Evolutionary conservation across 2,113 vertebrate species (phyloP).

Genomic region (Puntigrus tetrazona): DNA sequence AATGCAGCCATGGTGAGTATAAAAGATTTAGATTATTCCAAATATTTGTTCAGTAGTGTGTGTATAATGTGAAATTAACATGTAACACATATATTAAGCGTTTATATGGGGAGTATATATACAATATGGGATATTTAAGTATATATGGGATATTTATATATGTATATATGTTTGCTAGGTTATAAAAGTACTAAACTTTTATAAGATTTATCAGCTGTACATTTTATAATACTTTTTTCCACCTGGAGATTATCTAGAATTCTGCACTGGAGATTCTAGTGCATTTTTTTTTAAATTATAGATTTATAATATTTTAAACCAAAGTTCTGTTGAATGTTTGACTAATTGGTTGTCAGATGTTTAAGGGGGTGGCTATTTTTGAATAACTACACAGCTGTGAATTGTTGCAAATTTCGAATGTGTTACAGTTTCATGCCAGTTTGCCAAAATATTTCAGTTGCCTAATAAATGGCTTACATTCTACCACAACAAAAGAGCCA

Average conservation of each 20-base stretch:
- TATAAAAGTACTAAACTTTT: not conserved
- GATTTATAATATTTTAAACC: not conserved
- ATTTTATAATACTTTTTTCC: not conserved
- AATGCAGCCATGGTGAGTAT: not conserved
- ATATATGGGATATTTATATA: not conserved
- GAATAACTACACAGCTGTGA: not conserved
- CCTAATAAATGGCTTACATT: not conserved
- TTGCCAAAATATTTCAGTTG: constrained; percentile 3
- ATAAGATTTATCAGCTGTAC: not conserved
- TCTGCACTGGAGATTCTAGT: not conserved
- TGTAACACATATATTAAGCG: not conserved
- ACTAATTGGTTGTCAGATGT: not conserved
- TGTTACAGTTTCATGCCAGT: not conserved
- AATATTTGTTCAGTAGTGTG: no score
- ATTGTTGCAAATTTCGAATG: not conserved
- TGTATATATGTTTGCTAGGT: not conserved
- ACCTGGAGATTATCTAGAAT: not conserved
- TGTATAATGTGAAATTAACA: no score
- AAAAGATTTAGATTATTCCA: not conserved
- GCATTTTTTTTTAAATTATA: not conserved
- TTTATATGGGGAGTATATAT: not conserved
- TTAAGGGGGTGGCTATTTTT: not conserved
- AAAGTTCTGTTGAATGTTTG: not conserved
- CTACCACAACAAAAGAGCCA: not conserved
- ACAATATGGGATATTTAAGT: not conserved